Conservation (phyloP, 2,113 vertebrate genomes). For the Otus sunia region DNA sequence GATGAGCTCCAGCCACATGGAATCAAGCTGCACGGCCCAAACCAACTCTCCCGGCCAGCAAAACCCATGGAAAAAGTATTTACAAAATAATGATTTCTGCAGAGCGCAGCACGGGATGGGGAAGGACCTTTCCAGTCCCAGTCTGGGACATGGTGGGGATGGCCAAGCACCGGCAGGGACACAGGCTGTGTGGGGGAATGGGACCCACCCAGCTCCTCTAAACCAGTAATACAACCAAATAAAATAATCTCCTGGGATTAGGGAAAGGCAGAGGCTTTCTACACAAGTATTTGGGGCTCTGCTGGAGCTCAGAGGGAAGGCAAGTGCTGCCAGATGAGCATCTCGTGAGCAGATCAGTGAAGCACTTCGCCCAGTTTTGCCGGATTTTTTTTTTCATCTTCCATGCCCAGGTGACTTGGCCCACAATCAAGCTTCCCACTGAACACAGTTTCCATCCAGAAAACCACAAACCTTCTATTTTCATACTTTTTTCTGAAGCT, state of each 20-base stretch:
- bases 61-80: constrained; percentile 17
- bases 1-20: rapidly evolving
- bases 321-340: neutral
- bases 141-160: neutral
- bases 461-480: neutral
- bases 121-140: neutral
- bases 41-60: neutral
- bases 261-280: neutral
- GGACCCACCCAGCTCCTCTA: neutral
- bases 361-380: neutral
- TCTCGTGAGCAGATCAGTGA: rapidly evolving
- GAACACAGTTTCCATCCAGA: neutral
- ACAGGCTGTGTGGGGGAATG: rapidly evolving
- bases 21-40: neutral
- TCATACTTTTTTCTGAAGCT: neutral
- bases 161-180: neutral
- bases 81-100: constrained; percentile 39
- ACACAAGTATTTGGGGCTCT: neutral
- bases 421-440: neutral
- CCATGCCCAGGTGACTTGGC: neutral
- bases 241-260: neutral
- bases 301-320: neutral
- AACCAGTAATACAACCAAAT: neutral
- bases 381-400: neutral
- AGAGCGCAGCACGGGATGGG: neutral